A percentile compares a stretch with the other conserved stretches of the same genome.
phyloP scores from a whole-genome alignment of 2,888 invertebrate genomes.

The Bembecia ichneumoniformis region DNA sequence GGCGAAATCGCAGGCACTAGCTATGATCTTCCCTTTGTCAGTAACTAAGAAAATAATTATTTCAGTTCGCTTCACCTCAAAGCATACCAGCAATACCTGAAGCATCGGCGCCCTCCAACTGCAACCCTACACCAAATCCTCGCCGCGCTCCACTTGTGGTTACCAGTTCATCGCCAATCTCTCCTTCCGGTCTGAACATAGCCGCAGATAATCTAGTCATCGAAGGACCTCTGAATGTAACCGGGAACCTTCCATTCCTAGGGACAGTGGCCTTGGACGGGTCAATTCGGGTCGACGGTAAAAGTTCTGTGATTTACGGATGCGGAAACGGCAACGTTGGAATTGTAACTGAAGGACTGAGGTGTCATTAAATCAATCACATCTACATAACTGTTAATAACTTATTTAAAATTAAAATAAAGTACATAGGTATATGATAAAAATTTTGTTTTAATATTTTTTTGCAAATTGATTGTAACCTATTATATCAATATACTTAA shows the following conservation, averaged over 20 bases:
- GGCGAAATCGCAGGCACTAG: too few relatives aligned
- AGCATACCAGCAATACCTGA: not conserved
- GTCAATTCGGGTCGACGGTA: constrained; percentile 21
- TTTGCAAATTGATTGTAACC: too few relatives aligned
- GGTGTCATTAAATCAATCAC: not conserved
- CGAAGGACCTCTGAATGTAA: constrained; percentile 24
- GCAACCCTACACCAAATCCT: not conserved
- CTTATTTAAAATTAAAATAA: too few relatives aligned
- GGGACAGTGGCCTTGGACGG: constrained; percentile 29
- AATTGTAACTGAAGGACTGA: not conserved
- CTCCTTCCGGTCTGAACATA: not conserved
- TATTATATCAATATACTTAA: too few relatives aligned
- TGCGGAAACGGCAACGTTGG: constrained; percentile 1
- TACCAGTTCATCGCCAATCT: not conserved
- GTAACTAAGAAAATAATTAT: not conserved
- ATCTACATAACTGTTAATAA: too few relatives aligned
- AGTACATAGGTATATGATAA: too few relatives aligned
- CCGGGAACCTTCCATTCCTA: constrained; percentile 26
- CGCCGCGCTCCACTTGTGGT: not conserved
- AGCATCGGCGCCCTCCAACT: not conserved
- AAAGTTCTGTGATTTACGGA: constrained; percentile 16
- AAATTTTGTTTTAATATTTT: too few relatives aligned
- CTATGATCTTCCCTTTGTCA: not conserved
- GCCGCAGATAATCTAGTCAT: constrained; percentile 26
- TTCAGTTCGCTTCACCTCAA: not conserved